Evolutionary conservation across 2,113 vertebrate species (phyloP).

Genomic region (Chlorodrepanis virens): DNA sequence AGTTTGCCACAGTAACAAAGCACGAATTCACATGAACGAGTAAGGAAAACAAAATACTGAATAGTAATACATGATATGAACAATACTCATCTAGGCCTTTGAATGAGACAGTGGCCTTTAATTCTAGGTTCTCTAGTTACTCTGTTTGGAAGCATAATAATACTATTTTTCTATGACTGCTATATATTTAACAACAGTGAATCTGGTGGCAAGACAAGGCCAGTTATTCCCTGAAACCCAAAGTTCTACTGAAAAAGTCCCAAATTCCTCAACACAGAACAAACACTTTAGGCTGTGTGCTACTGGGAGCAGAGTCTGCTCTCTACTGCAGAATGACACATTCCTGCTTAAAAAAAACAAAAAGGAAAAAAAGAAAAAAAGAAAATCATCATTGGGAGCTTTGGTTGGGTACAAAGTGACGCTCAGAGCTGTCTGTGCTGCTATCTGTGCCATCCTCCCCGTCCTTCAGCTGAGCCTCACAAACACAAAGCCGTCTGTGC

Average conservation of each 20-base stretch:
- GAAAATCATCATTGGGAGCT: neutral
- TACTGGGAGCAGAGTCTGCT: neutral
- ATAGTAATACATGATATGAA: neutral
- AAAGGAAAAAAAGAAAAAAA: too few relatives aligned
- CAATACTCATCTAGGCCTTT: neutral
- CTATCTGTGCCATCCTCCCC: constrained; percentile 32
- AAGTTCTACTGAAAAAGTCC: neutral
- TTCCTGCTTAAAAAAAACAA: neutral
- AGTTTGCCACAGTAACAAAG: neutral
- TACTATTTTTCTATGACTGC: neutral
- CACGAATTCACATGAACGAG: neutral
- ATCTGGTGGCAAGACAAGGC: neutral
- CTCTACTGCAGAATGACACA: neutral
- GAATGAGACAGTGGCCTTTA: neutral
- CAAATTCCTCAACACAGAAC: neutral
- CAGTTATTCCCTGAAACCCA: neutral
- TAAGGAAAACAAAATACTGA: neutral
- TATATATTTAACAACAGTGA: neutral
- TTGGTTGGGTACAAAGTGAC: constrained; percentile 14
- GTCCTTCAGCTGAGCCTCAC: constrained; percentile 3
- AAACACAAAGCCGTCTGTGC: constrained; percentile 59
- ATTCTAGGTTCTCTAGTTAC: neutral
- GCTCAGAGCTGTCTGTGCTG: neutral
- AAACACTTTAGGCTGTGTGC: neutral
- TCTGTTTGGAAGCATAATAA: neutral